A percentile compares a stretch with the other conserved stretches of the same genome.
phyloP scores from a whole-genome alignment of 2,113 vertebrate genomes.

The Trichomycterus rosablanca region DNA sequence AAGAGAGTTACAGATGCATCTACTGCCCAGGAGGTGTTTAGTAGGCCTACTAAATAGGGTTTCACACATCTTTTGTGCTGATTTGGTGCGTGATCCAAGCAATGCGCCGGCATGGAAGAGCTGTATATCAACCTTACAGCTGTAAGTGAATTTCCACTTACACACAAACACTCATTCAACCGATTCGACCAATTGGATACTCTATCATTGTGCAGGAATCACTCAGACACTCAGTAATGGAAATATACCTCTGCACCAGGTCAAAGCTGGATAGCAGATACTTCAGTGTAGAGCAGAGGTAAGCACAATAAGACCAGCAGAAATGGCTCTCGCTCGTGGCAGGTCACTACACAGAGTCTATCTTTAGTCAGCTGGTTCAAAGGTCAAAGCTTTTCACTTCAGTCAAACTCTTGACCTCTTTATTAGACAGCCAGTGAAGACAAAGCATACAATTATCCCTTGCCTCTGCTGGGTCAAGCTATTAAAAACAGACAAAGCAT shows the following conservation, averaged over 20 bases:
- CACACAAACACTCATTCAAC: conserved; percentile 22
- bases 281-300: conserved; percentile 21
- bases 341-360: conserved; percentile 15
- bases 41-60: too few species aligned
- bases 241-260: not conserved
- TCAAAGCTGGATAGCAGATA: conserved; percentile 6
- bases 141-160: conserved; percentile 38
- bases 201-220: not conserved
- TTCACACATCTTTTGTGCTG: too few species aligned
- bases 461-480: conserved; percentile 26
- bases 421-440: conserved; percentile 30
- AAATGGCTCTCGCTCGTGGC: conserved; percentile 18
- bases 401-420: conserved; percentile 31
- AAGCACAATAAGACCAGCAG: conserved; percentile 1
- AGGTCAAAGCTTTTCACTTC: conserved; percentile 44
- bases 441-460: conserved; percentile 40
- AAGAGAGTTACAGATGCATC: too few species aligned
- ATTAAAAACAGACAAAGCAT: conserved; percentile 19
- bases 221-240: not conserved
- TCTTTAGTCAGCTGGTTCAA: conserved; percentile 32
- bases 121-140: too few species aligned
- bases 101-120: too few species aligned
- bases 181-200: not conserved
- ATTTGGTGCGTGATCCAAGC: too few species aligned
- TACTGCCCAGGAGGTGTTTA: too few species aligned